Base-by-base conservation (phyloP, 2,797 vertebrate genomes). In the Pseudomugil tenellus region DNA sequence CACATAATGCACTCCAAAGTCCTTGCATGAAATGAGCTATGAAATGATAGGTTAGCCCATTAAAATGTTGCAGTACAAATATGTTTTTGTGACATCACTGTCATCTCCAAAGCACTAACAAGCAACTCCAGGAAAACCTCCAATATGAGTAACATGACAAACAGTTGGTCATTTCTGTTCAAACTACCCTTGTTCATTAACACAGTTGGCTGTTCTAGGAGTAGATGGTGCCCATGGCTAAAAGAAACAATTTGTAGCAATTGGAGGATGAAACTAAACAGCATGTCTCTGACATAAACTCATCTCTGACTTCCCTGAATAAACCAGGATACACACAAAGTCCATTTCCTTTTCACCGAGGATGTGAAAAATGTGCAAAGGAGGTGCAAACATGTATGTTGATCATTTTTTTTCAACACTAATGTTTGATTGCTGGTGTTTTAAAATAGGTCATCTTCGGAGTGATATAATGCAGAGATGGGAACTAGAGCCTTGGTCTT, bases 41-140 rank as follows among this genome's bases (percentile, higher is more conserved):
- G n/a, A n/a, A n/a, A n/a, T n/a, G n/a, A n/a, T n/a, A n/a, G n/a
- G n/a, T n/a, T n/a, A n/a, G n/a, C n/a, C n/a, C n/a, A n/a, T n/a
- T n/a, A n/a, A n/a, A n/a, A n/a, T n/a, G n/a, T n/a, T n/a, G n/a
- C n/a, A n/a, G n/a, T n/a, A 21, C 43, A 48, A 21, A 9, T 48
- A 73, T 54, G 34, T 49, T 72, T 46, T 53, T 54, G 46, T 58
- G 53, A 69, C 21, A 54, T 34, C 48, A 63, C 35, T 69, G 13
- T 49, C 31, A 21, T 37, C 35, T 49, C 34, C 41, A 37, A 13
- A 41, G 16, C 10, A 1, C 46, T 37, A 37, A 43, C 41, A 17
- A n/a, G 41, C 4, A 43, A 43, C 39, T 43, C 5, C 17, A 5
- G 17, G 17, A 43, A 7, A 43, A 19, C 39, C 4, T 43, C 8